Evolutionary conservation across 2,888 invertebrate species (phyloP), one percentile per base, ranked within the genome.

Genomic region (Bombyx huttoni): DNA sequence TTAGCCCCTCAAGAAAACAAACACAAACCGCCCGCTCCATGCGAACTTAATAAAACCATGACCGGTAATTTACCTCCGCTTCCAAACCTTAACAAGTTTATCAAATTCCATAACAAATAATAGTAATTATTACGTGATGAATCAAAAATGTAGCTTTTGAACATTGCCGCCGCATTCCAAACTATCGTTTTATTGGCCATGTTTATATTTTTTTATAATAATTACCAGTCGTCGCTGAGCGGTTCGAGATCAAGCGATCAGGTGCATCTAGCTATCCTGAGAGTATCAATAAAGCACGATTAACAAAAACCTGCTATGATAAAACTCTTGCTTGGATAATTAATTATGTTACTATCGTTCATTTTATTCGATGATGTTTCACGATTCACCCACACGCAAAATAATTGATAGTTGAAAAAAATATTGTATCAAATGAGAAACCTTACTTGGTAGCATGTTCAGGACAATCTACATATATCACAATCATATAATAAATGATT

Each of bases 81-180:
- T 76, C 82, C 75, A 82, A 83, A 81, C 80, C 78, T 77, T 86
- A 87, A 88, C 88, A 86, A 88, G 87, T 88, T 86, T 88, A 89
- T 87, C 87, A 88, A 73, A 88, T 86, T 84, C 78, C 73, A 78
- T 80, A 84, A 78, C 78, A 81, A 86, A 87, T 86, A 86, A 83
- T 87, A 80, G 81, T 84, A 77, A 86, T 87, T 24, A 24, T 24
- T 82, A 81, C 78, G 76, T 74, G 81, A 84, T 85, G 84, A 77
- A 70, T 79, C 71, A 68, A 73, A 24, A 81, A 78, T 80, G 12
- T 40, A 58, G 72, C 80, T 79, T 81, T 85, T 84, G 81, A 79
- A 75, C 73, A 73, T 67, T 67, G 78, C 83, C 81, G 86, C 73
- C 81, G 67, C 78, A 84, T 86, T 80, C 81, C 81, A 56, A 67